These are phyloP conservation scores for Nasonia longicornis DNA, from an alignment of 1,140 invertebrate genomes.

Conservation along the genomic window DNA sequence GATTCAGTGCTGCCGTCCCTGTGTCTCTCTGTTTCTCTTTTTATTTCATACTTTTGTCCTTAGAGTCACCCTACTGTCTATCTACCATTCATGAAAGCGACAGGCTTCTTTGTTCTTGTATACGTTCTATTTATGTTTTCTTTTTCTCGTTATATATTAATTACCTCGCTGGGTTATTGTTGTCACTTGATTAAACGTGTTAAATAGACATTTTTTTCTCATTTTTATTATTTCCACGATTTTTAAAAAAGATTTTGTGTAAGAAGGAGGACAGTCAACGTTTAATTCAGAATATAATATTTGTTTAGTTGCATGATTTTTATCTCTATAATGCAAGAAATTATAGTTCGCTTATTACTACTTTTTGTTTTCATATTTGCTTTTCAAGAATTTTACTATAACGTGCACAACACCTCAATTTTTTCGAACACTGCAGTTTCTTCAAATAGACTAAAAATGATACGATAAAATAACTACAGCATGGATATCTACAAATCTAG, in stretches of 20 bases:
- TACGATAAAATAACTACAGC: background rate
- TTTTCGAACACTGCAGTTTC: background rate
- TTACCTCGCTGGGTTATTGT: background rate
- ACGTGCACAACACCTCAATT: too few species aligned
- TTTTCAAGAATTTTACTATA: background rate
- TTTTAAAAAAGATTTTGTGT: too few species aligned
- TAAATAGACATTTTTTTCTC: too few species aligned
- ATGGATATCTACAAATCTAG: background rate
- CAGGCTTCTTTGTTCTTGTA: background rate
- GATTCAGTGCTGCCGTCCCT: slow-evolving; percentile 51
- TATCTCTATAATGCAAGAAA: too few species aligned
- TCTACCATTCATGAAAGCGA: background rate
- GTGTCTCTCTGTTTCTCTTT: background rate
- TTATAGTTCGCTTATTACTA: background rate
- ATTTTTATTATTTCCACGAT: too few species aligned
- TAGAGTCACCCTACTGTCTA: slow-evolving; percentile 19
- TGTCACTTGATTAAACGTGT: too few species aligned
- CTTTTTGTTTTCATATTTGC: background rate
- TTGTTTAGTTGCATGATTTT: background rate
- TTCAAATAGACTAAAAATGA: background rate
- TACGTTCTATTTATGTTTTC: background rate
- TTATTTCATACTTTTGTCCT: slow-evolving; percentile 3
- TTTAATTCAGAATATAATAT: too few species aligned
- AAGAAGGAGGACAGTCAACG: too few species aligned
- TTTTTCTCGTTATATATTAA: slow-evolving; percentile 1